A percentile compares a stretch with the other conserved stretches of the same genome.
These are phyloP conservation scores for Octomys mimax DNA, from an alignment of 2,797 vertebrate genomes.

Conservation along the genomic window DNA sequence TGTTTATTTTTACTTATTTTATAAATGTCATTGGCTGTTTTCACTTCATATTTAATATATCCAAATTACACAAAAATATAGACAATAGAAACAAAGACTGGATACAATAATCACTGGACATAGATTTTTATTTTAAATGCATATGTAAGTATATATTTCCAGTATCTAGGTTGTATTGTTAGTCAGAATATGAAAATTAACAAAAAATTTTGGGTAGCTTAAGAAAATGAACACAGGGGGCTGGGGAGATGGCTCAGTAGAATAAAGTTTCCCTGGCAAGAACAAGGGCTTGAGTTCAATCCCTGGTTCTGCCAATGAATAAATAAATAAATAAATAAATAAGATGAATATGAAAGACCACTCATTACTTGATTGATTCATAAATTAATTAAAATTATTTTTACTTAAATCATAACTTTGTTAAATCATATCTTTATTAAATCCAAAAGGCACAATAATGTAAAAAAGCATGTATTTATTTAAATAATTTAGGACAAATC, in stretches of 20 bases:
- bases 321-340: no score
- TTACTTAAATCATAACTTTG: neutral
- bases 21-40: neutral
- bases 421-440: slow-evolving; percentile 3
- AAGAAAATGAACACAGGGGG: neutral
- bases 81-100: neutral
- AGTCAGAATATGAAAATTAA: neutral
- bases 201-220: neutral
- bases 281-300: no score
- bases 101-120: neutral
- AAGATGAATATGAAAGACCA: neutral
- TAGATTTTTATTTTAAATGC: neutral
- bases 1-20: neutral
- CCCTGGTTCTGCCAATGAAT: no score
- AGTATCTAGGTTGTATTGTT: neutral
- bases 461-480: neutral
- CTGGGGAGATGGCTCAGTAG: no score
- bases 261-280: no score
- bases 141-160: neutral
- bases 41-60: neutral
- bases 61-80: neutral
- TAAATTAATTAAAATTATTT: neutral
- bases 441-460: neutral
- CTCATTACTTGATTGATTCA: neutral
- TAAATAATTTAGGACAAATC: neutral